A percentile compares a stretch with the other conserved stretches of the same genome.
Conservation (phyloP, 2,113 vertebrate genomes). For the Platichthys stellatus region DNA sequence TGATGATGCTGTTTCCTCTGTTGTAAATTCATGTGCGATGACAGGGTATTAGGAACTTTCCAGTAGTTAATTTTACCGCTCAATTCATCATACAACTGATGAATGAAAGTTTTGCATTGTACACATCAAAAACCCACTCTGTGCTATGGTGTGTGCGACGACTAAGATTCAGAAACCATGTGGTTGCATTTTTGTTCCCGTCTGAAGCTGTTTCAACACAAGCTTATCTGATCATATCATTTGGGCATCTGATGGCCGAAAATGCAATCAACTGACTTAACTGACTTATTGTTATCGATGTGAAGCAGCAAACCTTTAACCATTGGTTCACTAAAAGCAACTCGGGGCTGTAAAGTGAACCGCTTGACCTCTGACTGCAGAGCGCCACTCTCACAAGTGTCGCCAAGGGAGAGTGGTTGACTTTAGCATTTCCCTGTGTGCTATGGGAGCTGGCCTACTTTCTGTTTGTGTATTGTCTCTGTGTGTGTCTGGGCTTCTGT, state of each 20-base stretch:
- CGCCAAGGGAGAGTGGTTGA: conserved; percentile 21
- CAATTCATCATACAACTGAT: not conserved
- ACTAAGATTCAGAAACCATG: not conserved
- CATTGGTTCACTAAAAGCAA: not conserved
- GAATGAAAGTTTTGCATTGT: not conserved
- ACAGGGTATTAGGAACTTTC: not conserved
- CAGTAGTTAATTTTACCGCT: not conserved
- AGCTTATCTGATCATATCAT: too few relatives aligned
- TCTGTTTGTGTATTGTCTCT: conserved; percentile 62
- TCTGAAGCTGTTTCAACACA: not conserved
- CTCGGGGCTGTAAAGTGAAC: not conserved
- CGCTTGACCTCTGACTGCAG: not conserved
- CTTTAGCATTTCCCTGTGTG: conserved; percentile 37
- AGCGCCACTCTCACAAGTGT: not conserved
- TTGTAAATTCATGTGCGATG: not conserved
- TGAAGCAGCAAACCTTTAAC: not conserved
- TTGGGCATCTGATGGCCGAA: too few relatives aligned
- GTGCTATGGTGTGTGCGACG: not conserved
- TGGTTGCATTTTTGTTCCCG: not conserved
- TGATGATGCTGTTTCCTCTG: not conserved
- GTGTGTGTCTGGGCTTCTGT: conserved; percentile 29
- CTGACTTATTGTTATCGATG: too few relatives aligned
- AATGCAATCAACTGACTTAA: too few relatives aligned
- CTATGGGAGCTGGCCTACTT: conserved; percentile 59
- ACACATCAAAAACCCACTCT: not conserved